These are phyloP conservation scores for Zaprionus bogoriensis DNA, from an alignment of 2,888 invertebrate species.

Conservation along the genomic window DNA sequence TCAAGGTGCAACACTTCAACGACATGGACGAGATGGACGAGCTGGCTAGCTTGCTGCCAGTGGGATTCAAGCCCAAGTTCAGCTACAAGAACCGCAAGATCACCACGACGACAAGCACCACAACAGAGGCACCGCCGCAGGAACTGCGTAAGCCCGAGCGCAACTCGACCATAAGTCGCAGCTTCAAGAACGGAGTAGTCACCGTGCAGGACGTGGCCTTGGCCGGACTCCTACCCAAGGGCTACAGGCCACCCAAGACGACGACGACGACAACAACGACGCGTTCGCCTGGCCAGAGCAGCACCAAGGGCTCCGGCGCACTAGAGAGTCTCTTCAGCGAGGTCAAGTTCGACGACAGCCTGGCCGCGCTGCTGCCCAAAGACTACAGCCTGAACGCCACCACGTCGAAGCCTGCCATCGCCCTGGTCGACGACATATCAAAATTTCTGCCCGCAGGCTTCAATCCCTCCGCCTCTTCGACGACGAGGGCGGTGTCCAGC, in stretches of 20 bases:
- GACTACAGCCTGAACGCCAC: conserved; percentile 83
- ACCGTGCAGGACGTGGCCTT: conserved; percentile 84
- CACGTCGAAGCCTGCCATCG: conserved; percentile 80
- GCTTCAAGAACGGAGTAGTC: conserved; percentile 85
- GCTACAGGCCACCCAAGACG: conserved; percentile 84
- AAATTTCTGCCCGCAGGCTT: conserved; percentile 86
- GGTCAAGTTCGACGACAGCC: conserved; percentile 80
- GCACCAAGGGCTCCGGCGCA: conserved; percentile 30
- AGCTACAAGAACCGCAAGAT: conserved; percentile 79
- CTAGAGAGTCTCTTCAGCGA: conserved; percentile 78
- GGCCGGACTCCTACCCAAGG: conserved; percentile 85
- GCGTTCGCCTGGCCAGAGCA: conserved; percentile 22
- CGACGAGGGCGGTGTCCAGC: conserved; percentile 69
- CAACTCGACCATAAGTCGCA: conserved; percentile 83
- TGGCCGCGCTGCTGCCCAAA: conserved; percentile 84
- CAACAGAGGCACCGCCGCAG: conserved; percentile 40
- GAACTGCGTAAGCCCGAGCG: conserved; percentile 70
- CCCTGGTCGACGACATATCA: conserved; percentile 85
- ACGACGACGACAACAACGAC: conserved; percentile 45
- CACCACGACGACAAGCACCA: conserved; percentile 82
- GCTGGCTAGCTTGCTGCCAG: conserved; percentile 85
- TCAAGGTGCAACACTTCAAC: conserved; percentile 75
- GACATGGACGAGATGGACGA: conserved; percentile 84
- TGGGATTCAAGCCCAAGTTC: conserved; percentile 84
- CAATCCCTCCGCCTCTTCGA: conserved; percentile 9